A percentile compares a stretch with the other conserved stretches of the same genome.
These are phyloP conservation scores for Bugula neritina DNA, from an alignment of 2,888 invertebrate genomes.

Conservation along the genomic window DNA sequence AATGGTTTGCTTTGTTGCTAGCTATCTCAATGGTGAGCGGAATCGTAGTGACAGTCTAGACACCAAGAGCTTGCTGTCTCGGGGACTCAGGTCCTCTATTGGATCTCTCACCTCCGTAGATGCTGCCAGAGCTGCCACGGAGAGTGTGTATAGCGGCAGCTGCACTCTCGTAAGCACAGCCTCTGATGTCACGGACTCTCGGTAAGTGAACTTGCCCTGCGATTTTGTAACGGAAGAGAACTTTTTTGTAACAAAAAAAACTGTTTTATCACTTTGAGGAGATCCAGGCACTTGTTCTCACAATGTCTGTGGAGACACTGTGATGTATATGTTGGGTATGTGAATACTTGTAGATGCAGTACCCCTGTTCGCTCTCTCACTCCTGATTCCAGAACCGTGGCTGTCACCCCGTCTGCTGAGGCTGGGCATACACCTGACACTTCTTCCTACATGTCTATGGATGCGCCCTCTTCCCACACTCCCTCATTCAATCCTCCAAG, in stretches of 20 bases:
- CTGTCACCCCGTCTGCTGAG: neutral
- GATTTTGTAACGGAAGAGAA: no score
- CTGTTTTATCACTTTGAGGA: no score
- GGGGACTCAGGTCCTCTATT: neutral
- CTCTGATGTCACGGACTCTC: neutral
- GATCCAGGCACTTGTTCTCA: no score
- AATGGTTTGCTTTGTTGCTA: no score
- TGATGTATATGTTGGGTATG: no score
- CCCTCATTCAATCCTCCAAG: no score
- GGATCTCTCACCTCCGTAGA: neutral
- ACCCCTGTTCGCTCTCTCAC: slow-evolving; percentile 2
- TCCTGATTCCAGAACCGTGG: neutral
- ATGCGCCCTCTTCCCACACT: no score
- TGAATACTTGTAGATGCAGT: neutral
- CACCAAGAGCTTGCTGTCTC: neutral
- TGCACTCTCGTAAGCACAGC: no score
- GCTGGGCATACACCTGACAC: neutral
- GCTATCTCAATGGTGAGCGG: neutral
- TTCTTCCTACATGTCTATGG: no score
- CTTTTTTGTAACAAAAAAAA: no score
- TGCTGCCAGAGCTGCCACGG: neutral
- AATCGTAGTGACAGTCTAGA: slow-evolving; percentile 15
- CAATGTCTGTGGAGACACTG: no score
- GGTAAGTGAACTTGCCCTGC: no score
- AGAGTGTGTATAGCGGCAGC: neutral